A percentile compares a stretch with the other conserved stretches of the same genome.
Conservation (phyloP, 2,113 vertebrate genomes). For the Vireo altiloquus region DNA sequence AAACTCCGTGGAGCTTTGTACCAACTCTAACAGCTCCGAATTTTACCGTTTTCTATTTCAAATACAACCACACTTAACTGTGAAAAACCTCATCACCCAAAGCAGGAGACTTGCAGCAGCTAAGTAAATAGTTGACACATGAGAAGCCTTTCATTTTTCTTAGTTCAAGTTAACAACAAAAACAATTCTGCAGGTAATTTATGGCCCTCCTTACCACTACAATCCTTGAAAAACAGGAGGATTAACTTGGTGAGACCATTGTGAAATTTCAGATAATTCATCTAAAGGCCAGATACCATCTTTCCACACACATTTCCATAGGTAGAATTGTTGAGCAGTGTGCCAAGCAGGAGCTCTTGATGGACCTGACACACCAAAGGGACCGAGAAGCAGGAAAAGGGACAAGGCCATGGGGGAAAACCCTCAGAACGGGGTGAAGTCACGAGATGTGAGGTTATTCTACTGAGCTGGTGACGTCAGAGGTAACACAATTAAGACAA, state of each 20-base stretch:
- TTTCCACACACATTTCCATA: background rate
- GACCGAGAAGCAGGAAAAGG: background rate
- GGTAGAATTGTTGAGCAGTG: background rate
- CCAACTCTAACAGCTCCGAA: background rate
- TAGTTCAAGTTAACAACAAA: background rate
- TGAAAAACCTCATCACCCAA: background rate
- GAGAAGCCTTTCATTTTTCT: background rate
- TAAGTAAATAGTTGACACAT: background rate
- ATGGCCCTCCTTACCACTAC: background rate
- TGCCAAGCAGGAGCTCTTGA: background rate
- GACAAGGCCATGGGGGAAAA: accelerated
- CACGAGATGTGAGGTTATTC: background rate
- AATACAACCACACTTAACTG: background rate
- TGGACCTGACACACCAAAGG: background rate
- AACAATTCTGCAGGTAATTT: background rate
- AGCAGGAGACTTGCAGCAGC: background rate
- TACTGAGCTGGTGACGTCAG: background rate
- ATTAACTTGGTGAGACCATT: background rate
- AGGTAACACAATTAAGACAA: background rate
- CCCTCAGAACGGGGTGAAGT: background rate
- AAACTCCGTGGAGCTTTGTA: background rate
- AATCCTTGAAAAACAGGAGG: background rate
- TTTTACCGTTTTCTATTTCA: background rate
- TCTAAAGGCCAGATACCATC: background rate
- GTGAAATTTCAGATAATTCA: background rate